Conservation (phyloP, 2,888 invertebrate genomes). For the Stenodera caucasica region DNA sequence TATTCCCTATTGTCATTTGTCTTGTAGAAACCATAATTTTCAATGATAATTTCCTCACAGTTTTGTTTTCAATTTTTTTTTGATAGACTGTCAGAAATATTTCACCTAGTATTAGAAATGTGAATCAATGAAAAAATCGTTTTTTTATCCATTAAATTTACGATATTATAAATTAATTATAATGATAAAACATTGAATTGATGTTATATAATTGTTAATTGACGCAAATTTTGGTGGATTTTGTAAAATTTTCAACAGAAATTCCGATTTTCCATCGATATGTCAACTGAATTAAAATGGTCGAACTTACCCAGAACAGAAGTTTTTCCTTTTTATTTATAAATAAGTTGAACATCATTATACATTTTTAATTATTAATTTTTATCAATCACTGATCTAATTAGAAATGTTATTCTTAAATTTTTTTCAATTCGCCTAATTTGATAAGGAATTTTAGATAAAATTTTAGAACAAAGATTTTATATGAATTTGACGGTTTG, state of each 20-base stretch:
- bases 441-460: neutral
- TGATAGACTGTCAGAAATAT: neutral
- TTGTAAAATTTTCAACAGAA: neutral
- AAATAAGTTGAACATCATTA: conserved; percentile 14
- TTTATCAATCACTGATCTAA: neutral
- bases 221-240: neutral
- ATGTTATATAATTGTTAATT: conserved; percentile 7
- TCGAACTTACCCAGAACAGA: conserved; percentile 23
- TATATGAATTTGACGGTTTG: conserved; percentile 11
- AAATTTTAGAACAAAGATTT: conserved; percentile 19
- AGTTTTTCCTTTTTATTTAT: conserved; percentile 28
- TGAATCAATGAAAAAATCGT: conserved; percentile 10
- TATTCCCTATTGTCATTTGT: conserved; percentile 58
- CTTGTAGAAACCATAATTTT: conserved; percentile 59
- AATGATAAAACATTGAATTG: neutral
- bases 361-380: conserved; percentile 13
- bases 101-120: neutral
- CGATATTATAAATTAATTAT: neutral
- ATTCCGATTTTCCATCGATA: conserved; percentile 17
- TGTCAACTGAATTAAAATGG: conserved; percentile 24
- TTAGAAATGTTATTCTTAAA: too few species aligned
- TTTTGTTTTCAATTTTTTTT: neutral
- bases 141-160: conserved; percentile 2
- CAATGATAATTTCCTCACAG: neutral
- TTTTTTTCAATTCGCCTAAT: too few species aligned